Base-by-base conservation (phyloP, 1,140 invertebrate species). In the Anastatus disparis region DNA sequence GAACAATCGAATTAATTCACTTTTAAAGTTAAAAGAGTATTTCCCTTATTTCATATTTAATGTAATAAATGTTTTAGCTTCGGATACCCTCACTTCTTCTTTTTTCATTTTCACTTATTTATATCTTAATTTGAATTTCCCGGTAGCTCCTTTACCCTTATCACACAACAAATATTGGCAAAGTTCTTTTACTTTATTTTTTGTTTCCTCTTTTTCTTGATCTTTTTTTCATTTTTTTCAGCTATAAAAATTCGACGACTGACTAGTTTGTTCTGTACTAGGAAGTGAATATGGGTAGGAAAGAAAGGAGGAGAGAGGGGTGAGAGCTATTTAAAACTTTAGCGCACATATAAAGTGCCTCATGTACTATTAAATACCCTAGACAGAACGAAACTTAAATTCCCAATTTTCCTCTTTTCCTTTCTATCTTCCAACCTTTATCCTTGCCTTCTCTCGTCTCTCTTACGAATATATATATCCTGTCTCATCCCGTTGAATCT, bases 311-410 rank as follows among this genome's bases (percentile, higher is more conserved):
- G 44, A n/a, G 15, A n/a, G 35, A 13, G 29, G 35, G 29, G 31
- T 8, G n/a, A 8, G 20, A 40, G 27, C 69, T 46, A 65, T 65
- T 71, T 65, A 71, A 65, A 71, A 71, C 13, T 71, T 65, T 26
- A 58, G 59, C 59, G 26, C 26, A 35, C 46, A 46, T 46, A 63
- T 70, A 70, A 63, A 70, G 61, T 59, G 42, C 40, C 61, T 71
- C 61, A 50, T 71, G 42, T 50, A 58, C 53, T 65, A 56, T 65
- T 65, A 71, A 71, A 65, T 65, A 58, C 44, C 22, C 35, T 3
- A 62, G 35, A 59, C 27, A 59, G 55, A 40, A 38, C 12, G 29
- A 59, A 68, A 68, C 17, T 68, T 68, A 59, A 59, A 68, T 61
- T 68, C 31, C 22, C 55, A 68, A 59, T 68, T 68, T 52, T 38